Evolutionary conservation across 1,140 invertebrate genomes (phyloP).

Genomic region (Nomia melanderi): DNA sequence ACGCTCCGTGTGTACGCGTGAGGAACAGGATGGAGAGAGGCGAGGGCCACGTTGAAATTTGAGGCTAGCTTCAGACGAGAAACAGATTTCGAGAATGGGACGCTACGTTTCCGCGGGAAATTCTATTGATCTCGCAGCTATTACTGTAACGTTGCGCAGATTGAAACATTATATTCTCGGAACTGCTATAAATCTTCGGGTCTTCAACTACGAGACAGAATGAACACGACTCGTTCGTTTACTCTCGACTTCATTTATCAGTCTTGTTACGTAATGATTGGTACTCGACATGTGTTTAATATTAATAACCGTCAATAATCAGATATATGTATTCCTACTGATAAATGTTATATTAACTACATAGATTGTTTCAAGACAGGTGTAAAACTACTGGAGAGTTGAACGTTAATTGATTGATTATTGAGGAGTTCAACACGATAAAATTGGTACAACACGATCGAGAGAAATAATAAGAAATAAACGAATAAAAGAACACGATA

Average conservation of each 20-base stretch:
- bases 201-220: neutral
- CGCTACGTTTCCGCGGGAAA: neutral
- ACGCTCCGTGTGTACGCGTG: conserved; percentile 51
- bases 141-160: neutral
- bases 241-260: neutral
- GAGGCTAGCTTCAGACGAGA: conserved; percentile 61
- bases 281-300: too few relatives aligned
- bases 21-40: conserved; percentile 36
- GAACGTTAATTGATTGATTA: too few relatives aligned
- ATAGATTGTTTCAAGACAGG: too few relatives aligned
- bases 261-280: too few relatives aligned
- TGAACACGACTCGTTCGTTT: neutral
- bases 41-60: conserved; percentile 56
- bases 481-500: too few relatives aligned
- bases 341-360: too few relatives aligned
- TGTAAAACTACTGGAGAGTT: too few relatives aligned
- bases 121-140: neutral
- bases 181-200: neutral
- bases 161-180: neutral
- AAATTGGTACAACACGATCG: too few relatives aligned
- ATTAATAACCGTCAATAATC: too few relatives aligned
- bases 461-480: too few relatives aligned
- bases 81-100: conserved; percentile 63
- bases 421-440: too few relatives aligned
- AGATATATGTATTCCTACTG: too few relatives aligned